Evolutionary conservation across 2,888 invertebrate genomes (phyloP).

Genomic region (Antheraea yamamai): DNA sequence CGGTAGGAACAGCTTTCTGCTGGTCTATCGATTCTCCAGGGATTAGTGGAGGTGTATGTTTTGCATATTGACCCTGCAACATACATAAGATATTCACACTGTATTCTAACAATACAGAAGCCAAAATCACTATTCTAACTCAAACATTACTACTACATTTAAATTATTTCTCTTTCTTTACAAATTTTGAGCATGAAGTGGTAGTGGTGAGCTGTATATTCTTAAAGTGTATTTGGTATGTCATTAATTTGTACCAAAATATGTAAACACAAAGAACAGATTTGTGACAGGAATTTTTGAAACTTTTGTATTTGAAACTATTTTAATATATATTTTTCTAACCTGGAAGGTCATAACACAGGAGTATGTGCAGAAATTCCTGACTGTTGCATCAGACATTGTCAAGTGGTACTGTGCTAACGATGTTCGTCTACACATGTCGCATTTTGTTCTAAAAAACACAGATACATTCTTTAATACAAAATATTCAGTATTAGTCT

Average conservation of each 20-base stretch:
- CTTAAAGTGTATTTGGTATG: too few species aligned
- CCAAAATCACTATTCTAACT: neutral
- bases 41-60: conserved; percentile 60
- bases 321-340: conserved; percentile 17
- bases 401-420: conserved; percentile 91
- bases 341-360: conserved; percentile 91
- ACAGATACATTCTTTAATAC: neutral
- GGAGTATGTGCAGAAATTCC: conserved; percentile 92
- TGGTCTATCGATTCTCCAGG: conserved; percentile 65
- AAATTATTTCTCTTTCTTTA: neutral
- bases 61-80: conserved; percentile 73
- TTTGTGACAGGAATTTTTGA: too few species aligned
- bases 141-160: neutral
- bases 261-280: neutral
- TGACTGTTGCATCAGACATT: conserved; percentile 92
- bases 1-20: conserved; percentile 75
- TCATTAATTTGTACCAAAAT: too few species aligned
- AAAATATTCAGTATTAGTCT: too few species aligned
- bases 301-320: too few species aligned
- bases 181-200: neutral
- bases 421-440: conserved; percentile 86
- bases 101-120: neutral
- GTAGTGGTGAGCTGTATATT: too few species aligned
- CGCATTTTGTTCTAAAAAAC: conserved; percentile 85
- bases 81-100: neutral